Evolutionary conservation across 2,113 vertebrate genomes (phyloP).

Genomic region (Oncorhynchus nerka): DNA sequence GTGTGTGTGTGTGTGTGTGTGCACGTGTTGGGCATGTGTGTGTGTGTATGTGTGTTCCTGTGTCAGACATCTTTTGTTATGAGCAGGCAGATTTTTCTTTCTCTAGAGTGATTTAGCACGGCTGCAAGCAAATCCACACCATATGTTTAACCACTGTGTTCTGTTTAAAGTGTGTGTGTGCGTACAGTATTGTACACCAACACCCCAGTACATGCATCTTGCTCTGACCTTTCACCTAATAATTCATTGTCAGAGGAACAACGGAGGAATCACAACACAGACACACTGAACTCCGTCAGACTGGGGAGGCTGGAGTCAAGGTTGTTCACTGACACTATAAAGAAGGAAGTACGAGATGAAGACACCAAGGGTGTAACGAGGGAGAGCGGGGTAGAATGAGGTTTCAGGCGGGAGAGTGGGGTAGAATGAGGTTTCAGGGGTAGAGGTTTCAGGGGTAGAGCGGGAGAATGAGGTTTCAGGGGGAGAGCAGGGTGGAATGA

Average conservation of each 20-base stretch:
- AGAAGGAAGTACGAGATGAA: background rate
- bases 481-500: no score
- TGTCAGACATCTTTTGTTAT: conserved; percentile 22
- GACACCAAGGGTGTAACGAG: no score
- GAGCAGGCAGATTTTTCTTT: conserved; percentile 55
- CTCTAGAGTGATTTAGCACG: conserved; percentile 28
- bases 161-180: background rate
- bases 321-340: background rate
- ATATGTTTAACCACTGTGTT: conserved; percentile 46
- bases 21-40: no score
- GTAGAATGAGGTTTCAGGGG: background rate
- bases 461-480: no score
- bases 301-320: background rate
- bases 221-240: conserved; percentile 23
- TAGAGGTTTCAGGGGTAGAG: no score
- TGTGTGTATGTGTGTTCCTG: conserved; percentile 6
- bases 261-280: conserved; percentile 7
- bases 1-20: conserved; percentile 41
- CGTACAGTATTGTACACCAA: conserved; percentile 21
- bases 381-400: background rate
- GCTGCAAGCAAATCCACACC: conserved; percentile 41
- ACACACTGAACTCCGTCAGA: conserved; percentile 6
- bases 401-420: background rate
- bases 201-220: conserved; percentile 18
- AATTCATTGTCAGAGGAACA: conserved; percentile 8